phyloP scores from a whole-genome alignment of 2,113 vertebrate genomes.

The Bombycilla garrulus region DNA sequence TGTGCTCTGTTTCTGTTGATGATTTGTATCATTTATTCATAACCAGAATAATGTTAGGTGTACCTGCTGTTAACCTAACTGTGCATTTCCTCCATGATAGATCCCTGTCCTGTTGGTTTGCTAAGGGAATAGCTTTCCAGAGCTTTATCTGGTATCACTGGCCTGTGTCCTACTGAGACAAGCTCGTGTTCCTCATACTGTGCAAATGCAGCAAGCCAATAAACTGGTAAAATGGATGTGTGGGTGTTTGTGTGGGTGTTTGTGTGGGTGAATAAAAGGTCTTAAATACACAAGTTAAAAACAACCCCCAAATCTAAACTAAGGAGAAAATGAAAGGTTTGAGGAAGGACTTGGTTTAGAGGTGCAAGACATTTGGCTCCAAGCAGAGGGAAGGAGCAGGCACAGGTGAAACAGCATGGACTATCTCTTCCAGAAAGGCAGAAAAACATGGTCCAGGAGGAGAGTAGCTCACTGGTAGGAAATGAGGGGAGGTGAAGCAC shows the following conservation, averaged over 20 bases:
- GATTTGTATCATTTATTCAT: background rate
- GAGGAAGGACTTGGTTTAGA: background rate
- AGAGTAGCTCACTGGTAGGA: background rate
- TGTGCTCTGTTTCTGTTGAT: background rate
- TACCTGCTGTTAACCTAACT: background rate
- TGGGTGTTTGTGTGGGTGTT: background rate
- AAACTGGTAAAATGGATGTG: background rate
- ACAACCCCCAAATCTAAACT: background rate
- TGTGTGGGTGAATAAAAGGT: background rate
- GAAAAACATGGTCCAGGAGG: background rate
- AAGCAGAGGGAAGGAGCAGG: background rate
- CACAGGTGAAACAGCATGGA: background rate
- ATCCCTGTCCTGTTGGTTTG: background rate
- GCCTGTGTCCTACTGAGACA: background rate
- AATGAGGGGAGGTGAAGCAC: background rate
- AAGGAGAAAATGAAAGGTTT: background rate
- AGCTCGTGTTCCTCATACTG: background rate
- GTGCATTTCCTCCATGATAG: background rate
- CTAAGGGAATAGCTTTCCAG: background rate
- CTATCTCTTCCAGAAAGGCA: background rate
- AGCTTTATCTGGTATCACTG: background rate
- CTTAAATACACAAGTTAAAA: background rate
- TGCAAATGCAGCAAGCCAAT: background rate
- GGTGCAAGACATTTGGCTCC: background rate
- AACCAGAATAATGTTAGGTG: fast-evolving